Conservation (phyloP, 2,113 vertebrate genomes). For the Panthera uncia region DNA sequence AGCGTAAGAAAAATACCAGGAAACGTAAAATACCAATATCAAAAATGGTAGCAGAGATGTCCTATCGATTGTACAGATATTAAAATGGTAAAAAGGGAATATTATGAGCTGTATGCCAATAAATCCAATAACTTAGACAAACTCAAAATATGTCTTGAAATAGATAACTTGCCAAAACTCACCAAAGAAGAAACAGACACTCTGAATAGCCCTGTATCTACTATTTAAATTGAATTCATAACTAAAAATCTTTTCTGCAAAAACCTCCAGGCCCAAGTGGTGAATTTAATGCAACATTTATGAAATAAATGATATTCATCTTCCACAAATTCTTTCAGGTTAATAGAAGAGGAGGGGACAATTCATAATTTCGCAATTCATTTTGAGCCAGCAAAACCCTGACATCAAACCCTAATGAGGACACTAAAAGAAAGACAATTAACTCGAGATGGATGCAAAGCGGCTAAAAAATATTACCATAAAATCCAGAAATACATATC, state of each 20-base stretch:
- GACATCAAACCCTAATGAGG: background rate
- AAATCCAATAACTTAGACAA: background rate
- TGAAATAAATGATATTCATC: background rate
- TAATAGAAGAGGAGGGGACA: background rate
- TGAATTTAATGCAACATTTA: background rate
- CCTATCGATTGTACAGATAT: background rate
- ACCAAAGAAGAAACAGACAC: background rate
- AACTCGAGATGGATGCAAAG: background rate
- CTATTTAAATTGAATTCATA: conserved; percentile 2
- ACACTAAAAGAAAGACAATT: background rate
- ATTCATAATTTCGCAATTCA: background rate
- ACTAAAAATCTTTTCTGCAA: background rate
- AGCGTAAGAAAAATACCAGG: background rate
- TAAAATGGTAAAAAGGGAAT: conserved; percentile 14
- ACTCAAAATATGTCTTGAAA: background rate
- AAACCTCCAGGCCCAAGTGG: background rate
- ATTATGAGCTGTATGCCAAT: background rate
- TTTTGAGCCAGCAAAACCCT: background rate
- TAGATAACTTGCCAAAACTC: background rate
- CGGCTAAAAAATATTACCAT: background rate
- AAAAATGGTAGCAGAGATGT: background rate
- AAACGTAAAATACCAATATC: background rate
- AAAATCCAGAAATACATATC: background rate
- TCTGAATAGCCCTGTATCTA: background rate
- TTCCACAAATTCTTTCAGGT: background rate